These are phyloP conservation scores for Orchesellides sinensis DNA, from an alignment of 2,888 invertebrate species.

Conservation along the genomic window DNA sequence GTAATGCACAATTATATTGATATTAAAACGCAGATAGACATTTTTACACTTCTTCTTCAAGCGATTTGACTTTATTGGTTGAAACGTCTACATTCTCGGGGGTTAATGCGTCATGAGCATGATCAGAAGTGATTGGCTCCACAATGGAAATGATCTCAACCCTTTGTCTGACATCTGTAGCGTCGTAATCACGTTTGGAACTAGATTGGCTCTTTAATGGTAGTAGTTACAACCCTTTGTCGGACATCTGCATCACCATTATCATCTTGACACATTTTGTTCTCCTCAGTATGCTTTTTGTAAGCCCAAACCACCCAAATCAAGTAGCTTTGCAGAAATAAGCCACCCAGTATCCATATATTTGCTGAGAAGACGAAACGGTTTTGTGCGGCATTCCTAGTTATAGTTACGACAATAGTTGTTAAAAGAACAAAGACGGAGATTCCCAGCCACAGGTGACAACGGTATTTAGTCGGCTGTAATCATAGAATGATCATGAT, in stretches of 20 bases:
- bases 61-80: too few relatives aligned
- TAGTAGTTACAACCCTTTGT: neutral
- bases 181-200: neutral
- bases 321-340: constrained; percentile 24
- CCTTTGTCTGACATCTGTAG: neutral
- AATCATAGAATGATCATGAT: neutral
- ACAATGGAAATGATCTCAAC: too few relatives aligned
- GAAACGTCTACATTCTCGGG: too few relatives aligned
- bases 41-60: too few relatives aligned
- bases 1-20: too few relatives aligned
- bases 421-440: neutral
- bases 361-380: neutral
- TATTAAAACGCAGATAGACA: too few relatives aligned
- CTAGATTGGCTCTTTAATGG: neutral
- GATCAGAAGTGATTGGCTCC: too few relatives aligned
- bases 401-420: constrained; percentile 1
- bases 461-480: constrained; percentile 8
- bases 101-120: too few relatives aligned
- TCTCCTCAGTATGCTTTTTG: neutral
- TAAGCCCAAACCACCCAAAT: constrained; percentile 19
- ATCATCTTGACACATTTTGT: too few relatives aligned
- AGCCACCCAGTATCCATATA: constrained; percentile 19
- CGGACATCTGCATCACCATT: neutral
- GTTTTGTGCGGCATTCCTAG: neutral
- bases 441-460: neutral